Base-by-base conservation (phyloP, 2,113 vertebrate genomes). In the Chloropsis hardwickii region DNA sequence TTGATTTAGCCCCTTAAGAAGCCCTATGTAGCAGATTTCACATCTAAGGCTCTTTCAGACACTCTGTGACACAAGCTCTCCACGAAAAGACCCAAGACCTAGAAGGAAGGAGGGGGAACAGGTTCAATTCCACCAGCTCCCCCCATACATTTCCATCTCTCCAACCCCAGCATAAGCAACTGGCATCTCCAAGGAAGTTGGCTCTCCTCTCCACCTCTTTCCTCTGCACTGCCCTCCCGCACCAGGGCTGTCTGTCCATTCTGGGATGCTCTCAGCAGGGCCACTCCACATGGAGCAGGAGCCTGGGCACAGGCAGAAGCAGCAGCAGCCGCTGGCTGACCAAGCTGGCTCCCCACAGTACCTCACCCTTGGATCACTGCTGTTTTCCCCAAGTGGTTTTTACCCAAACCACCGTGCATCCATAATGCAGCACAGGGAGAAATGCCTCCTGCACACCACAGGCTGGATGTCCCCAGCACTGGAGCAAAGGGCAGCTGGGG, bases 21-120 rank as follows among this genome's bases (percentile, higher is more conserved):
- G 71, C 79, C 37, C 69, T 48, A 10, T 1, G 1, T 1, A 70
- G 47, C 50, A 54, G 35, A 56, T 57, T 58, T 88, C 56, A 81
- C 35, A 71, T 35, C 69, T 74, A 71, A 83, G 40, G 47, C 76
- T 39, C 12, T 62, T 66, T 28, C 0, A 0, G 80, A 45, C 1
- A 8, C 62, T 28, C 62, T 5, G 1, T 12, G 0, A 15, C 1
- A 37, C 2, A 5, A 29, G 12, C 10, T 57, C 23, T 28, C 56
- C 62, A 56, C 25, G 56, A 62, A 77, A 54, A 54, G 21, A 51
- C 37, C 27, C 2, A 3, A 61, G n/a, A 62, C 4, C 10, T 2
- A 2, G 25, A 60, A 62, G 12, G 1, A 23, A 48, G 39, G 28
- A 66, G 16, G 5, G 9, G 5, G 4, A 79, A 42, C 22, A 31